Percentiles rank a stretch among this genome's conserved stretches.
These are phyloP conservation scores for Drosophila suzukii DNA, from an alignment of 1,140 invertebrate genomes.

Conservation along the genomic window DNA sequence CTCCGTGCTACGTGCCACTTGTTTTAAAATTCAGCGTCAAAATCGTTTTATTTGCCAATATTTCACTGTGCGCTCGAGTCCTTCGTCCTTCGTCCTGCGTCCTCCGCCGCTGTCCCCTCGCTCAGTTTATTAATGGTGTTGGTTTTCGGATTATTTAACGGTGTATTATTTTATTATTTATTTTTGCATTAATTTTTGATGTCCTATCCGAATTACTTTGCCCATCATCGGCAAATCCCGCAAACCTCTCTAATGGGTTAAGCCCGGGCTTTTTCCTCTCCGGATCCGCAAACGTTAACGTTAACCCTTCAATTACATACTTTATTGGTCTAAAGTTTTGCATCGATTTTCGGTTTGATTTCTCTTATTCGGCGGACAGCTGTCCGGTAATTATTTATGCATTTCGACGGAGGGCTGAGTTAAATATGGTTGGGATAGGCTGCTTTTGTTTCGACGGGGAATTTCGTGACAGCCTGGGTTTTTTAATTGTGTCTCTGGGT, in stretches of 20 bases:
- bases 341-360: constrained; percentile 55
- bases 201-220: constrained; percentile 38
- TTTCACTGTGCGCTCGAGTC: constrained; percentile 75
- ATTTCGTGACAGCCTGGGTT: constrained; percentile 24
- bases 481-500: constrained; percentile 35
- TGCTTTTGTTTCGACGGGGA: constrained; percentile 3
- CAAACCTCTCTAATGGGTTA: constrained; percentile 54
- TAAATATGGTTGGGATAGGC: constrained; percentile 20
- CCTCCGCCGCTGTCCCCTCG: constrained; percentile 25
- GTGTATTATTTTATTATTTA: constrained; percentile 84
- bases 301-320: constrained; percentile 52
- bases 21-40: constrained; percentile 84
- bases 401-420: constrained; percentile 13
- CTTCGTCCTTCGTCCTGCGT: constrained; percentile 13
- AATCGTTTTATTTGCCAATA: constrained; percentile 84
- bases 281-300: not conserved
- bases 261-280: constrained; percentile 9
- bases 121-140: constrained; percentile 83
- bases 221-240: constrained; percentile 24
- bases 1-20: constrained; percentile 69
- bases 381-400: constrained; percentile 46
- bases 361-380: constrained; percentile 53
- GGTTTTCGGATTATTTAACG: constrained; percentile 84
- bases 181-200: constrained; percentile 84
- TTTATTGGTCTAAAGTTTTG: constrained; percentile 36